Conservation (phyloP, 2,113 vertebrate species). For the Porphyrio hochstetteri region DNA sequence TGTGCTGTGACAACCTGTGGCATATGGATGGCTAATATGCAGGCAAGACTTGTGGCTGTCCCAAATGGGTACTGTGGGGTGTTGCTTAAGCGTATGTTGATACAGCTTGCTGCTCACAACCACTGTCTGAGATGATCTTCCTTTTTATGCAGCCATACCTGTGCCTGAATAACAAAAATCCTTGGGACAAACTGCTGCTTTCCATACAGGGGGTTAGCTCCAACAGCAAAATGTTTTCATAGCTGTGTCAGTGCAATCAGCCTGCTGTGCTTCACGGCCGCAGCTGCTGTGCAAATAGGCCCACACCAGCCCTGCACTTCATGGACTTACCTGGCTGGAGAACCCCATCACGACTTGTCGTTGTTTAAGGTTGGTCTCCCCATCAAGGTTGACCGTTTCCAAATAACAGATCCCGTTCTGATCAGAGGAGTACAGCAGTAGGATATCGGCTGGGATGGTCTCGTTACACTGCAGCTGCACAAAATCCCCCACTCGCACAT, state of each 20-base stretch:
- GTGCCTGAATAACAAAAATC: not conserved
- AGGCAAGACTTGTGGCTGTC: not conserved
- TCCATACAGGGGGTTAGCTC: rapidly evolving
- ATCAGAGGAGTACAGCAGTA: conserved; percentile 89
- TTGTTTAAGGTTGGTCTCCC: conserved; percentile 96
- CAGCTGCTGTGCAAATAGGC: rapidly evolving
- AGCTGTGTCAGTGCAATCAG: not conserved
- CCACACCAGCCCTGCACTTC: too few species aligned
- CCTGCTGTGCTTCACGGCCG: too few species aligned
- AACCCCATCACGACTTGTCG: conserved; percentile 75
- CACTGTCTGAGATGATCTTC: not conserved
- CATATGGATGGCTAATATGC: rapidly evolving
- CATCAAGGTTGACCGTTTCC: conserved; percentile 91
- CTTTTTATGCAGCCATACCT: not conserved
- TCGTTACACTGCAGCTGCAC: conserved; percentile 87
- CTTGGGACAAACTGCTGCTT: not conserved
- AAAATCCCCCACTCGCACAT: conserved; percentile 91
- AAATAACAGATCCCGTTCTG: conserved; percentile 85
- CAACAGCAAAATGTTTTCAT: not conserved
- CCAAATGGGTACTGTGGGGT: rapidly evolving
- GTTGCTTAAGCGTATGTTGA: not conserved
- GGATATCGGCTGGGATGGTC: conserved; percentile 90
- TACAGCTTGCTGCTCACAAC: not conserved
- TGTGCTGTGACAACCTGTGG: too few species aligned
- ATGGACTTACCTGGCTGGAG: conserved; percentile 57